Evolutionary conservation across 2,888 invertebrate genomes (phyloP).

Genomic region (Pachycephus smyrnensis): DNA sequence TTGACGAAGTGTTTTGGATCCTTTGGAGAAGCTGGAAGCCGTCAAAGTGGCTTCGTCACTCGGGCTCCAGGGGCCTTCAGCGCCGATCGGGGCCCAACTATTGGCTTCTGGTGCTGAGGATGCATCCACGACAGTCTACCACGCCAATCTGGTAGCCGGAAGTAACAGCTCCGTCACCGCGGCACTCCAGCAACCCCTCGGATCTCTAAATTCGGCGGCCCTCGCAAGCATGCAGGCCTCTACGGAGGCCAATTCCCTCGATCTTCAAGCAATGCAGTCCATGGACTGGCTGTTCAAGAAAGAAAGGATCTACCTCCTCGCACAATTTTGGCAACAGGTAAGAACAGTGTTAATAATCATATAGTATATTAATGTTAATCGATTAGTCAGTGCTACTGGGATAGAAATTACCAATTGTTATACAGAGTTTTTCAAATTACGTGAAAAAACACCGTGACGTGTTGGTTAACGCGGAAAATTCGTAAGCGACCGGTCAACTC

Average conservation of each 20-base stretch:
- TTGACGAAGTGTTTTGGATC: slow-evolving; percentile 50
- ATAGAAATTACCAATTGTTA: not conserved
- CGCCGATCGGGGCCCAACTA: slow-evolving; percentile 66
- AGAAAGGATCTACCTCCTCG: slow-evolving; percentile 92
- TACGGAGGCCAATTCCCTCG: slow-evolving; percentile 84
- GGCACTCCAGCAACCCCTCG: slow-evolving; percentile 61
- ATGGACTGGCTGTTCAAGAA: slow-evolving; percentile 98
- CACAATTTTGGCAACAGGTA: slow-evolving; percentile 98
- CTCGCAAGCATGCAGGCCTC: slow-evolving; percentile 78
- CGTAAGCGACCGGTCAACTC: not conserved
- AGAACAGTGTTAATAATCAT: slow-evolving; percentile 53
- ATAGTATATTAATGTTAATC: not conserved
- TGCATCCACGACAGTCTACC: slow-evolving; percentile 61
- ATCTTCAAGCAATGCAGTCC: slow-evolving; percentile 94
- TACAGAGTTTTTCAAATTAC: not conserved
- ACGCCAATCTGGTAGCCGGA: slow-evolving; percentile 66
- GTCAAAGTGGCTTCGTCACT: slow-evolving; percentile 68
- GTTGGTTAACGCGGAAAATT: not conserved
- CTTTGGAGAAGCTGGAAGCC: slow-evolving; percentile 62
- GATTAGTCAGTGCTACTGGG: not conserved
- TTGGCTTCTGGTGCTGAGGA: slow-evolving; percentile 59
- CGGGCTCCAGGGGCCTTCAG: slow-evolving; percentile 67
- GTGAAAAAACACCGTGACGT: not conserved
- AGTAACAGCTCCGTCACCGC: slow-evolving; percentile 61
- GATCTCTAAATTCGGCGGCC: slow-evolving; percentile 61